Base-by-base conservation (phyloP, 2,888 invertebrate genomes). In the Hydraecia micacea region DNA sequence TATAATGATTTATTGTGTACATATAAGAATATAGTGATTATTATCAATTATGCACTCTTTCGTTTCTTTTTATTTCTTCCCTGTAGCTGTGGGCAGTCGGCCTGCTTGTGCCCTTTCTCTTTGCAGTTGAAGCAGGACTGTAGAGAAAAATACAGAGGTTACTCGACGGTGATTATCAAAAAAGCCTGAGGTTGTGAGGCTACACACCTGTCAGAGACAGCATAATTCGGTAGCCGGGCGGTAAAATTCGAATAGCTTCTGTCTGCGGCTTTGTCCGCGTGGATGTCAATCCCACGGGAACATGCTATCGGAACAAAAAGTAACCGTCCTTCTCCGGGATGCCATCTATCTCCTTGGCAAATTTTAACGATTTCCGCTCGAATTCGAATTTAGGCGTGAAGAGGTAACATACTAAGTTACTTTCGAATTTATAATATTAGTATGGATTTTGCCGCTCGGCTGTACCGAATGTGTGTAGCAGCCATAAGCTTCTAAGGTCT, bases 81-180 rank as follows among this genome's bases (percentile, higher is more conserved):
- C 71, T 93, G 87, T 39, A 96, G 86, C 77, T 94, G 91, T 1
- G 97, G 97, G 87, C 97, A 97, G 8, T 97, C 94, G 0, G 93
- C 91, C 86, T 96, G 95, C 90, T 97, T 97, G 89, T 97, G 97
- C 0, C 97, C 97, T 69, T 93, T 92, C 86, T 97, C 92, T 63
- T 97, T 95, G 89, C 97, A 97, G 85, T 97, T 95, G 92, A 97
- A 97, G 90, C 97, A 97, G 11, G 96, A 96, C 97, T 97, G 94
- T 42, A 95, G 96, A 68, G 73, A 85, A 80, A 81, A 80, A 63
- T 55, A 62, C 8, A 60, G 1, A 74, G 1, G 18, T 68, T 69
- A 49, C 32, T 68, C 5, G 2, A 68, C 21, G 49, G 28, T 28
- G 13, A 21, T 21, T 28, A 21, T 7, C 46, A 32, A 68, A 5